Evolutionary conservation across 2,797 vertebrate genomes (phyloP), one percentile per base, ranked within the genome.

Genomic region (Notoglanidium macrostoma): DNA sequence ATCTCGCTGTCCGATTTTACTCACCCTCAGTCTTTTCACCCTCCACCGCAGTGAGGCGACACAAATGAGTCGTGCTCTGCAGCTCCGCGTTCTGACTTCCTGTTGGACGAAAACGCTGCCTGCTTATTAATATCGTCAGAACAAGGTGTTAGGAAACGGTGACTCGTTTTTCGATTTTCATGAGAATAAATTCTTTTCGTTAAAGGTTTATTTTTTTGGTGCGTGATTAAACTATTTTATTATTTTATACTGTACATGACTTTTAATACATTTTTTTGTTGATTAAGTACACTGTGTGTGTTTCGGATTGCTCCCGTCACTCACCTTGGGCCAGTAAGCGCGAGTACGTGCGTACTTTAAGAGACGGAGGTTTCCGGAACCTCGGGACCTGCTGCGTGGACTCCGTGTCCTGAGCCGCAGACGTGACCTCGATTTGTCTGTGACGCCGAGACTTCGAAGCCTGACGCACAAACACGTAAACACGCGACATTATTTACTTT

Each of bases 391-490:
- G 49, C 35, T 0, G 0, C 1, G 44, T 44, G 0, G 84, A 49
- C 40, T 83, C 92, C 0, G 89, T 4, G 11, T 89, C 87, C 0
- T 12, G 44, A 23, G 73, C 51, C 3, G 86, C 77, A 0, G 74
- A 17, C 3, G 92, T 85, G 83, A 95, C 2, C 88, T 95, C 92
- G 7, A 95, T 90, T 79, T 94, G 94, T 11, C 95, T 94, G 90
- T 96, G 95, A 3, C 95, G 95, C 2, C 95, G 93, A 1, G 97
- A 97, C 90, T 92, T 98, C 15, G 94, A 91, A 5, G 91, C 96
- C 98, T 99, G 88, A 46, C 7, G 59, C 3, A 29, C 2, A 85
- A 70, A 76, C 14, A 85, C 40, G n/a, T 11, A 59, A 0, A 40
- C 32, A 51, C 5, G 35, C 35, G 1, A 51, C 3, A n/a, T 51